Base-by-base conservation (phyloP, 2,888 invertebrate genomes). In the Heliconius aoede region DNA sequence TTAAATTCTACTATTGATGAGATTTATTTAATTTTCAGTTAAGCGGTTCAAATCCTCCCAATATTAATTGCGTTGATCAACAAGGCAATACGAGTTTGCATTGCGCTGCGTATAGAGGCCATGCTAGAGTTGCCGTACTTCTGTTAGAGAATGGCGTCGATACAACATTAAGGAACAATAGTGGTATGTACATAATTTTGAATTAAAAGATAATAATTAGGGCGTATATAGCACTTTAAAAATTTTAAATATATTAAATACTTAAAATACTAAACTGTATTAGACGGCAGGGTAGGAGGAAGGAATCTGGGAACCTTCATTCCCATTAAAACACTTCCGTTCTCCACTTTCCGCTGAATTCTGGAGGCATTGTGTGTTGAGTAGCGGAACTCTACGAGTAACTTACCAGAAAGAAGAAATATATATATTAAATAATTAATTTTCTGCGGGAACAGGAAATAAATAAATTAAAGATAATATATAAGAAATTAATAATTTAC, bases 51-150 rank as follows among this genome's bases (percentile, higher is more conserved):
- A 93, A 94, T 80, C 93, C 96, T 0, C 95, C 95, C 1, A 95
- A 95, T 82, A 95, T 96, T 73, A 96, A 96, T 89, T 96, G 96
- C 83, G 93, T 95, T 72, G 96, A 96, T 85, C 89, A 91, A 1
- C 95, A 95, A 83, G 96, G 96, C 72, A 96, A 96, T 89, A 95
- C 96, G 1, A 95, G 96, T 55, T 89, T 96, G 3, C 96, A 96
- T 85, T 95, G 95, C 83, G 96, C 96, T 1, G 95, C 96, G 1
- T 96, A 96, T 84, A 86, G 96, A 21, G 96, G 96, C 0, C 96
- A 96, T 83, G 95, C 95, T 65, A 93, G 95, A 74, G 93, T 95
- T 11, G 96, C 96, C 0, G 95, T 96, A 4, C 85, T 96, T 5
- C 87, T 96, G 9, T 88, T 96, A 67, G 96, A 96, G 87, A 96